Conservation (phyloP, 2,888 invertebrate species). For the Limnephilus rhombicus region DNA sequence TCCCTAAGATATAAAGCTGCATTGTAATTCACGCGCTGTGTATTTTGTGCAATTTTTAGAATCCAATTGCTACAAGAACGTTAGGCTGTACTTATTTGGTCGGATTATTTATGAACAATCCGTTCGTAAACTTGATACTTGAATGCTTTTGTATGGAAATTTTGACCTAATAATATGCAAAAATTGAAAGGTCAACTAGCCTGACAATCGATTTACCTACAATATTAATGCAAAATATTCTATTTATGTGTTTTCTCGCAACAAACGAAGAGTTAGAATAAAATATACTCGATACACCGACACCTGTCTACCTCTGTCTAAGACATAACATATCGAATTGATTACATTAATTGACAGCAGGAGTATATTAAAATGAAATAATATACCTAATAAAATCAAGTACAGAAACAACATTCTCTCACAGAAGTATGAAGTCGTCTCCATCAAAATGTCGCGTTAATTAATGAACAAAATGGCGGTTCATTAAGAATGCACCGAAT, state of each 20-base stretch:
- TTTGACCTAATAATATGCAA: neutral
- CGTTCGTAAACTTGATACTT: neutral
- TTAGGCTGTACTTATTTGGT: neutral
- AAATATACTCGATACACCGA: neutral
- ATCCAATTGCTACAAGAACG: neutral
- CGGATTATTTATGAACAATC: neutral
- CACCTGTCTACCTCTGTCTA: neutral
- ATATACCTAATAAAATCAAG: neutral
- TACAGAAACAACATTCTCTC: neutral
- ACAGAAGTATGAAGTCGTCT: neutral
- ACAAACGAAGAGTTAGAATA: neutral
- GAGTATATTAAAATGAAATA: neutral
- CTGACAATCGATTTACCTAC: neutral
- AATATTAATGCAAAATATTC: neutral
- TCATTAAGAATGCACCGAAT: conserved; percentile 11
- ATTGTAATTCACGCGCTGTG: conserved; percentile 23
- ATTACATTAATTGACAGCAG: neutral
- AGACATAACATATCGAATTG: neutral
- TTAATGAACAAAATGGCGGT: neutral
- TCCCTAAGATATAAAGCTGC: conserved; percentile 2
- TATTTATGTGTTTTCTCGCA: neutral
- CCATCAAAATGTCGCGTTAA: neutral
- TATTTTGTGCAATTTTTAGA: neutral
- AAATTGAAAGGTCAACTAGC: neutral
- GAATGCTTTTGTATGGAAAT: neutral